Evolutionary conservation across 2,113 vertebrate genomes (phyloP).

Genomic region (Alligator mississippiensis): DNA sequence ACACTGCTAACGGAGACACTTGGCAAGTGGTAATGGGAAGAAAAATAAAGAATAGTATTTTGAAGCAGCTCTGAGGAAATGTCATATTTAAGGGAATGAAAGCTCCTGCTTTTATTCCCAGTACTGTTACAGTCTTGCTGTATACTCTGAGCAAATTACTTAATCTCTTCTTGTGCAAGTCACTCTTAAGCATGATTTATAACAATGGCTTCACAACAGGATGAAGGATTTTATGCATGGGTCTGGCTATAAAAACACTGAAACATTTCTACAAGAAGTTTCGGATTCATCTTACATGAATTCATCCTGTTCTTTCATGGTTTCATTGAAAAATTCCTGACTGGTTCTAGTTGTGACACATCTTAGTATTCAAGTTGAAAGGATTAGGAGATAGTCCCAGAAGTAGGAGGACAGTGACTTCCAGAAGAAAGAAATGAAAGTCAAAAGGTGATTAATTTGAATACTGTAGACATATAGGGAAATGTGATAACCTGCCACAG

Average conservation of each 20-base stretch:
- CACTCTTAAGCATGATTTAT: neutral
- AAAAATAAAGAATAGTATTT: neutral
- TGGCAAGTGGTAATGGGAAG: neutral
- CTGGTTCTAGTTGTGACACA: no score
- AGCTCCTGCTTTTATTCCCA: neutral
- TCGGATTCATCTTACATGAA: no score
- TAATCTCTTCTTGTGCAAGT: rapidly evolving
- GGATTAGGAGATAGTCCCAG: neutral
- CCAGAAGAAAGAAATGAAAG: neutral
- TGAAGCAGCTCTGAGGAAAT: neutral
- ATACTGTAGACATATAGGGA: neutral
- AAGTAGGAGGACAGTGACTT: neutral
- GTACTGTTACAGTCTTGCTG: rapidly evolving
- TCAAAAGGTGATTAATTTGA: neutral
- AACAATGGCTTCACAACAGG: neutral
- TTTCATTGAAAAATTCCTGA: no score
- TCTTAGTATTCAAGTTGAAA: neutral
- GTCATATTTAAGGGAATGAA: neutral
- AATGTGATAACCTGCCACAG: neutral
- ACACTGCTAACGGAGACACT: neutral
- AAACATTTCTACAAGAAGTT: no score
- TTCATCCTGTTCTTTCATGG: no score
- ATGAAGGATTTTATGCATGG: neutral
- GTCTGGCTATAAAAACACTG: no score
- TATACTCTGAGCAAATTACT: neutral